Conservation (phyloP, 2,113 vertebrate species). For the Plectropomus leopardus region DNA sequence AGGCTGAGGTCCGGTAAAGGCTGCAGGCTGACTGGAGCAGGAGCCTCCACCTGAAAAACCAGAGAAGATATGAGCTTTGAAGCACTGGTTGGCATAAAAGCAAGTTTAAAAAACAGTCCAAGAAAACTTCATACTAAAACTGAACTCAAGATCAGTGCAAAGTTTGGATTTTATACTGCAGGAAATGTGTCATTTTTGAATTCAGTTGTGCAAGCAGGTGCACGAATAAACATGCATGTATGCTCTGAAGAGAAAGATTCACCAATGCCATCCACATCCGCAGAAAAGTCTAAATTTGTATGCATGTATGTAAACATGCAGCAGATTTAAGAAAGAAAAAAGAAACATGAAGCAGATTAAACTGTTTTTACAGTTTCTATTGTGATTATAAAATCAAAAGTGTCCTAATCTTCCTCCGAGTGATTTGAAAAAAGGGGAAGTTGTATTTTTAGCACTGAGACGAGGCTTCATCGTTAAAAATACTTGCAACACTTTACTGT, state of each 20-base stretch:
- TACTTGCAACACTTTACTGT: slow-evolving; percentile 39
- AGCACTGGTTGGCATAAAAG: no score
- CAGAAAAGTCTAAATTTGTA: not conserved
- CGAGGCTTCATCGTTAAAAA: not conserved
- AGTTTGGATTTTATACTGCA: no score
- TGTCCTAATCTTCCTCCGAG: slow-evolving; percentile 1
- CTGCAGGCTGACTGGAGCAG: slow-evolving; percentile 22
- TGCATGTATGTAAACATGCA: not conserved
- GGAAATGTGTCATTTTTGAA: no score
- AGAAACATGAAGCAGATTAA: not conserved
- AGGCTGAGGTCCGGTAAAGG: slow-evolving; percentile 49
- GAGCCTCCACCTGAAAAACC: slow-evolving; percentile 42
- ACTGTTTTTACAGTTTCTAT: not conserved
- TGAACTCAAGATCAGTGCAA: no score
- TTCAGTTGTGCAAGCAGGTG: no score
- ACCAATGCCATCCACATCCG: not conserved
- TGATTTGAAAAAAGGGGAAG: slow-evolving; percentile 13
- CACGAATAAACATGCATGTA: no score
- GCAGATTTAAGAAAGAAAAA: not conserved
- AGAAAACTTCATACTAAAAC: no score
- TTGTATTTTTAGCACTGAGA: not conserved
- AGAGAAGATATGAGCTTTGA: no score
- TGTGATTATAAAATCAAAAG: not conserved
- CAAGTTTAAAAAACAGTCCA: no score
- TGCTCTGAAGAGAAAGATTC: not conserved